Evolutionary conservation across 2,888 invertebrate species (phyloP), one percentile per base, ranked within the genome.

Genomic region (Apodemia hepburni): DNA sequence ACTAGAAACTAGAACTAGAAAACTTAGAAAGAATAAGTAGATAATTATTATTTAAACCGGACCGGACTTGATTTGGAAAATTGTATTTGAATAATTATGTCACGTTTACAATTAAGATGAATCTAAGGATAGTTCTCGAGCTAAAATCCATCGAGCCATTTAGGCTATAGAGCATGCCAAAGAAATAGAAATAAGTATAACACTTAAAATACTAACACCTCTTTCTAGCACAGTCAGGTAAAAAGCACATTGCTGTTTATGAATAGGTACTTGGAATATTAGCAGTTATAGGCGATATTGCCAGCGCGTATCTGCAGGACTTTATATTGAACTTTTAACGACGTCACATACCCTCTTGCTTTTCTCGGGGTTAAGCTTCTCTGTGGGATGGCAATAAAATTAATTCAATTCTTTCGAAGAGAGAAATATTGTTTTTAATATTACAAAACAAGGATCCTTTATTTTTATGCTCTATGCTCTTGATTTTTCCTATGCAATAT

Each of bases 301-400:
- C 54, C 54, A 27, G 27, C 27, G 12, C 27, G 12, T 54, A 27
- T 27, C 27, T 54, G 1, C 22, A 27, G 27, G 12, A 15, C 22
- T 27, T 54, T 15, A 54, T 54, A 54, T 54, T 54, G 54, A 54
- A 54, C 27, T 27, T 54, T 54, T 54, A 27, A 54, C 27, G 54
- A 54, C 54, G 27, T 54, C 27, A 54, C 27, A 54, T 27, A 54
- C 54, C 27, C 54, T 27, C 54, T 54, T 27, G 22, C 11, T 54
- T 54, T 54, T 22, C 54, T 54, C 27, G 15, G 12, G 27, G 22
- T 54, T 18, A 27, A 54, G 54, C 12, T 45, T 45, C n/a, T 54
- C 54, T 27, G 27, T 22, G 49, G 49, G 27, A 15, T 27, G 27
- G 54, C 15, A 54, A 54, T 54, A 54, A 54, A 54, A 54, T 54